A percentile compares a stretch with the other conserved stretches of the same genome.
Evolutionary conservation across 2,888 invertebrate species (phyloP).

Genomic region (Agrotis clavis): DNA sequence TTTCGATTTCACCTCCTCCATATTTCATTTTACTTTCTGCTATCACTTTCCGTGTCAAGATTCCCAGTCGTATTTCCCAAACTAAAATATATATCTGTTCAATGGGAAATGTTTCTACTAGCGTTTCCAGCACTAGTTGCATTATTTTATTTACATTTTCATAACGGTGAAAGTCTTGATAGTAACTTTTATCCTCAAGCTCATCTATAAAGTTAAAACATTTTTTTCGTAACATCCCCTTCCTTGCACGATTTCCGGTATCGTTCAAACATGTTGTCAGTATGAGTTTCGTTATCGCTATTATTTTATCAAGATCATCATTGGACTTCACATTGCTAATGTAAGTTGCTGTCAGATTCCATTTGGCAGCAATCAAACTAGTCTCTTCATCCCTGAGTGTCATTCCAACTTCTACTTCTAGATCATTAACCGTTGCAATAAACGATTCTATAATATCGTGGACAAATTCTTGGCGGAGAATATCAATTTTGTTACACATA

Average conservation of each 20-base stretch:
- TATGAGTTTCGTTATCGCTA: conserved; percentile 59
- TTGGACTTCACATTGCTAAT: conserved; percentile 55
- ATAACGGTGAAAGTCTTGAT: conserved; percentile 5
- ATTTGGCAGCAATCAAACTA: conserved; percentile 65
- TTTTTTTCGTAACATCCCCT: conserved; percentile 51
- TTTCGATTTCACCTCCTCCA: conserved; percentile 3
- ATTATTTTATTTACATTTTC: conserved; percentile 60
- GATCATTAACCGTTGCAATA: conserved; percentile 61
- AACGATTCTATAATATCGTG: conserved; percentile 69
- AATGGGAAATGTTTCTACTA: conserved; percentile 53
- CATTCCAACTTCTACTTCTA: conserved; percentile 34
- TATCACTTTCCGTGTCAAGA: conserved; percentile 59
- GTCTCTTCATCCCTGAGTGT: conserved; percentile 29
- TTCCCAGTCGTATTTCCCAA: conserved; percentile 68
- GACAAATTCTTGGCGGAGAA: conserved; percentile 68
- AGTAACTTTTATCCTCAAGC: conserved; percentile 48
- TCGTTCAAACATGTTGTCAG: conserved; percentile 54
- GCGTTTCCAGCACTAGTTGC: conserved; percentile 58
- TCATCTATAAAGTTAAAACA: conserved; percentile 58
- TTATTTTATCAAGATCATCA: conserved; percentile 50
- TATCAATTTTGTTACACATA: conserved; percentile 62
- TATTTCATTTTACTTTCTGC: conserved; percentile 29
- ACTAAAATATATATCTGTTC: conserved; percentile 66
- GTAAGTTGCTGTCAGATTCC: conserved; percentile 66
- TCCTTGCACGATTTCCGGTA: conserved; percentile 18